phyloP scores from a whole-genome alignment of 30 jellyfish, hydroid and myxozoan species.

The Turritopsis rubra region DNA sequence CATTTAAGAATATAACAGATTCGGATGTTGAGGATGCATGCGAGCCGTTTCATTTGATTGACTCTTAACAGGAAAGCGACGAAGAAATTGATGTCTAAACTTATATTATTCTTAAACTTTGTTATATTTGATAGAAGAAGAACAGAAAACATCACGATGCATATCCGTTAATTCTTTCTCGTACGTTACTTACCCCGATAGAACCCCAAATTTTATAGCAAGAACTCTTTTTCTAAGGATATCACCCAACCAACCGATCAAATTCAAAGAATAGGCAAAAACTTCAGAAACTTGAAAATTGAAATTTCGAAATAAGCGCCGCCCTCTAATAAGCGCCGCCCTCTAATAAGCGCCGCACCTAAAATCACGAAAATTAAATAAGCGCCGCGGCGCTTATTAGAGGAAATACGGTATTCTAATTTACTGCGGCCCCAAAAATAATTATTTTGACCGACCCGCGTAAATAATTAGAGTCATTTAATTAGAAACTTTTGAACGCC shows the following conservation, averaged over 20 bases:
- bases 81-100: neutral
- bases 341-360: neutral
- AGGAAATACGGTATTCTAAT: neutral
- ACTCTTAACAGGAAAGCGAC: neutral
- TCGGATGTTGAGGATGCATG: neutral
- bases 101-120: neutral
- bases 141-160: neutral
- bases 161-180: neutral
- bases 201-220: constrained; percentile 17
- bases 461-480: too few species aligned
- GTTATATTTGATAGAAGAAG: neutral
- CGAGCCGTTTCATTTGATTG: neutral
- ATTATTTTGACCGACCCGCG: too few species aligned
- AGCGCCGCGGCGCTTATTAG: neutral
- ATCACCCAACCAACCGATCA: constrained; percentile 19
- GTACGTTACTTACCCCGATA: constrained; percentile 14
- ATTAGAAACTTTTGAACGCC: too few species aligned
- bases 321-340: constrained; percentile 19
- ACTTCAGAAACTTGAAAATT: constrained; percentile 15
- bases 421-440: too few species aligned
- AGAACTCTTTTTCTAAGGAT: constrained; percentile 19
- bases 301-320: constrained; percentile 19
- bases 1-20: neutral
- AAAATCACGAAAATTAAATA: too few species aligned
- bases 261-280: constrained; percentile 16